Evolutionary conservation across 2,113 vertebrate species (phyloP).

Genomic region (Nannospalax galili): DNA sequence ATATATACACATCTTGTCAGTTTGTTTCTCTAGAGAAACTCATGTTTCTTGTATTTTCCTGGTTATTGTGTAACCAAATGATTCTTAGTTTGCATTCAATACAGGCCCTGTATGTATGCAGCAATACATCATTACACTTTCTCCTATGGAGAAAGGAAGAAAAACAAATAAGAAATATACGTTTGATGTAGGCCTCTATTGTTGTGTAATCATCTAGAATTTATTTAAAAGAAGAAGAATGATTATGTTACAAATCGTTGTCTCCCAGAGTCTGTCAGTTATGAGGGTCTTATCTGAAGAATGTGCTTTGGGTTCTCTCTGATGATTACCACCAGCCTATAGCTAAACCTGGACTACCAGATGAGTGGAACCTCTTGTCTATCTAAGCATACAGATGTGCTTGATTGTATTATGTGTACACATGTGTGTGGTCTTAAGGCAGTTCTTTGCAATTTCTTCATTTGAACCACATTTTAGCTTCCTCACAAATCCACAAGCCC

Average conservation of each 20-base stretch:
- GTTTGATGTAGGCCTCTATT: background rate
- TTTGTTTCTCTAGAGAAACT: background rate
- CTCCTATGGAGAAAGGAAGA: background rate
- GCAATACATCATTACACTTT: background rate
- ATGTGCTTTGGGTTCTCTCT: background rate
- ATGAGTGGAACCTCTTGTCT: background rate
- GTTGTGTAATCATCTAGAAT: background rate
- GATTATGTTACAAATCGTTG: background rate
- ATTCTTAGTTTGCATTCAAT: background rate
- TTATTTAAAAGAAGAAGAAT: background rate
- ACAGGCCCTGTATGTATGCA: background rate
- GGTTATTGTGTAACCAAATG: background rate
- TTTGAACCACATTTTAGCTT: background rate
- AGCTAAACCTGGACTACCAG: background rate
- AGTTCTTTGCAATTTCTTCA: no score
- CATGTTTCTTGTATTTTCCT: background rate
- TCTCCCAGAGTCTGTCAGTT: background rate
- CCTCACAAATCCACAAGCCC: background rate
- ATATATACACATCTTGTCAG: background rate
- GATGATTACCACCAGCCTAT: background rate
- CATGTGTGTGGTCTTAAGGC: no score
- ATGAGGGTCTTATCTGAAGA: background rate
- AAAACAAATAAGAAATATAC: background rate
- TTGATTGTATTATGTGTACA: background rate
- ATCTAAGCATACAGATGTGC: no score